Evolutionary conservation across 2,888 invertebrate species (phyloP).

Genomic region (Drosophila cognata): DNA sequence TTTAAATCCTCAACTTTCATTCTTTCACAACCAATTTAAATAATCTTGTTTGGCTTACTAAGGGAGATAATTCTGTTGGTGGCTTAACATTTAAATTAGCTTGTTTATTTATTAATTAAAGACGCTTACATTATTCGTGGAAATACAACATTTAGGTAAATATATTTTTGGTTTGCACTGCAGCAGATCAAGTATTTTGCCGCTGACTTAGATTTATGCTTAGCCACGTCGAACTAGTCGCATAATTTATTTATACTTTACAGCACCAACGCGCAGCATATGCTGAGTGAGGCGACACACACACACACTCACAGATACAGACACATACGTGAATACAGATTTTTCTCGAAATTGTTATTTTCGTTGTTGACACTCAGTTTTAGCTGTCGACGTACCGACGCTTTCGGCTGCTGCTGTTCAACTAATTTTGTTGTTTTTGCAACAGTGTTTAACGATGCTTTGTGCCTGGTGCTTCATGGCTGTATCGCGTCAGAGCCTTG

Average conservation of each 20-base stretch:
- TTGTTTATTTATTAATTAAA: slow-evolving; percentile 25
- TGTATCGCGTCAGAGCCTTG: slow-evolving; percentile 20
- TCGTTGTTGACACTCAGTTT: slow-evolving; percentile 44
- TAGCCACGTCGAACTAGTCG: slow-evolving; percentile 38
- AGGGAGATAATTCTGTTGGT: slow-evolving; percentile 2
- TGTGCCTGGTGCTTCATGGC: slow-evolving; percentile 15
- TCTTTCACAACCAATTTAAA: neutral
- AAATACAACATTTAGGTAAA: neutral
- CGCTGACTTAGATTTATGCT: slow-evolving; percentile 47
- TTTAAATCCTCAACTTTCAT: neutral
- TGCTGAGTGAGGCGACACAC: slow-evolving; percentile 23
- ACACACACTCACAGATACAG: slow-evolving; percentile 1
- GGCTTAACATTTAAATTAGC: slow-evolving; percentile 39
- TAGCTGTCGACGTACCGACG: slow-evolving; percentile 42
- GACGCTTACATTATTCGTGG: neutral
- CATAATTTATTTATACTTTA: slow-evolving; percentile 70
- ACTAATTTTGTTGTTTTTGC: slow-evolving; percentile 63
- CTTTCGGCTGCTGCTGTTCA: slow-evolving; percentile 62
- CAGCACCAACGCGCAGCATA: slow-evolving; percentile 40
- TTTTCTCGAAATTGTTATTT: slow-evolving; percentile 44
- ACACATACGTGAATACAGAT: slow-evolving; percentile 9
- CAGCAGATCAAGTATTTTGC: slow-evolving; percentile 11
- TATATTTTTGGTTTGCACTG: slow-evolving; percentile 4
- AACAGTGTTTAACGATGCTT: slow-evolving; percentile 43
- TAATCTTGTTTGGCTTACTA: slow-evolving; percentile 3